Base-by-base conservation (phyloP, 1,140 invertebrate genomes). In the Cecropterus lyciades region DNA sequence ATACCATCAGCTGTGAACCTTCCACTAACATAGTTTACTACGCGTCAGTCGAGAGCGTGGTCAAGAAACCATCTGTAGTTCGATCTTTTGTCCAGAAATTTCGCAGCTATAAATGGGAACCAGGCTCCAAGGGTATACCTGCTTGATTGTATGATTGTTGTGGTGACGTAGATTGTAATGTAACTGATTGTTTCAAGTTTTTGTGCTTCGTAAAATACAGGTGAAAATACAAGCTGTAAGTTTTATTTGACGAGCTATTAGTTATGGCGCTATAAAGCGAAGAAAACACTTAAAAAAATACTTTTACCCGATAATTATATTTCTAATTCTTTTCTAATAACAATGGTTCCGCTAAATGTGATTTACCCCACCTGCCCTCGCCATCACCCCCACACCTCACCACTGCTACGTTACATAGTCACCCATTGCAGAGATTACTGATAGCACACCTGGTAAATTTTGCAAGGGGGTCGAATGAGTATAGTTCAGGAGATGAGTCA, bases 41-140 rank as follows among this genome's bases (percentile, higher is more conserved):
- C 15, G 83, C 78, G 0, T 84, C 80, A 10, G 49, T 59, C 14
- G 84, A 87, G 5, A 75, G 79, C 0, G 40, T 82, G 0, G 40
- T 67, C 0, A 79, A 75, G 15, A 85, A 82, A 14, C 46, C 76
- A 2, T 75, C 81, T 0, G 45, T 62, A 3, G 73, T 78, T 1
- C 71, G 65, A 7, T 73, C 64, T 53, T 64, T 79, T 3, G 75
- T 80, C 6, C 63, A 72, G 14, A 70, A 74, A 51, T 73, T 76
- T 0, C 70, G 74, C 1, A 80, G 66, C 13, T 88, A 88, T 49
- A 85, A 84, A 20, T 90, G 87, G 85, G 83, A 87, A 42, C 85
- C 87, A 0, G 84, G 81, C 1, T 84, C 79, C 0, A 84, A 81
- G 45, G 78, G 83, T 56, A 82, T 87, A 42, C 73, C 74, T 52